Evolutionary conservation across 2,888 invertebrate species (phyloP).

Genomic region (Caenorhabditis zanzibari): DNA sequence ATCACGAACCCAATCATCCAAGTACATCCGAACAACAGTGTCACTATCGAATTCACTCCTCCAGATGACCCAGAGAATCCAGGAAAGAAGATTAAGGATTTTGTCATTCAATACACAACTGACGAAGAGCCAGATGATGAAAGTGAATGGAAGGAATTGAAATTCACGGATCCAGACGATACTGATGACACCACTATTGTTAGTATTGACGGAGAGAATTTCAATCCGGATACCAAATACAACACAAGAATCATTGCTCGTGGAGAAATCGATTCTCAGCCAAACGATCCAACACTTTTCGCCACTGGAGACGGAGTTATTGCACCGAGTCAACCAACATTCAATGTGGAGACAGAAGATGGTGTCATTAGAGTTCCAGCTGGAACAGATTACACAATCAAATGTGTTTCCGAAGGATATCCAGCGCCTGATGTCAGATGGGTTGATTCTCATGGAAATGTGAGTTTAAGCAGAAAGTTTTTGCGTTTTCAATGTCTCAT

Average conservation of each 20-base stretch:
- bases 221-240: constrained; percentile 82
- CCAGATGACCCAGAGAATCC: constrained; percentile 80
- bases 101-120: constrained; percentile 80
- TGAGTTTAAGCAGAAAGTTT: constrained; percentile 53
- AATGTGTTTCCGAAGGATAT: constrained; percentile 79
- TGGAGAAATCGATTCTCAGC: constrained; percentile 81
- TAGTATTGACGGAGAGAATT: constrained; percentile 82
- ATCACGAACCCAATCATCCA: constrained; percentile 65
- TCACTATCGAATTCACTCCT: constrained; percentile 77
- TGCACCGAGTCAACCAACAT: constrained; percentile 78
- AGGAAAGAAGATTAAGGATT: constrained; percentile 78
- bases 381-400: constrained; percentile 76
- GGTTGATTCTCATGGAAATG: constrained; percentile 82
- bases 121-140: constrained; percentile 81
- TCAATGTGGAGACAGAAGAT: constrained; percentile 80
- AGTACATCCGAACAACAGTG: constrained; percentile 81
- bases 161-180: constrained; percentile 77
- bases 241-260: constrained; percentile 79
- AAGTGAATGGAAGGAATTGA: constrained; percentile 81
- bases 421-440: constrained; percentile 81
- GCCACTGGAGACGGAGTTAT: constrained; percentile 82
- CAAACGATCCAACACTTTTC: constrained; percentile 75
- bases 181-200: constrained; percentile 69
- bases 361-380: constrained; percentile 81
- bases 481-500: neutral